A percentile compares a stretch with the other conserved stretches of the same genome.
Evolutionary conservation across 2,888 invertebrate genomes (phyloP).

Genomic region (Ecliptopera silaceata): DNA sequence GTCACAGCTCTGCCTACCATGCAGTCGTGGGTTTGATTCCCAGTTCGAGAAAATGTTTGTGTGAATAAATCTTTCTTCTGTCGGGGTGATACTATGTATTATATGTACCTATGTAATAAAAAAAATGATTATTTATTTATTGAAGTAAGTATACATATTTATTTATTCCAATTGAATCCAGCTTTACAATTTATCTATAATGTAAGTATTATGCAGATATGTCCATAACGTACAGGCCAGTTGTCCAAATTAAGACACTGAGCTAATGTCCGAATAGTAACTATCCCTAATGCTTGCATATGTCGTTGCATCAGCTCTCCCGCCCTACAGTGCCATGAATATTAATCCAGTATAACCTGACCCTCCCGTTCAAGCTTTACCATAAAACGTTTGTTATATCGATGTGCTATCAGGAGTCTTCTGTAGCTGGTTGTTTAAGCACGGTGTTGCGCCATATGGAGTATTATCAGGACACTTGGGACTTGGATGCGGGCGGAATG

Average conservation of each 20-base stretch:
- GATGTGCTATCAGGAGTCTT: slow-evolving; percentile 44
- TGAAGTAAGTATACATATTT: no score
- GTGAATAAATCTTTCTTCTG: no score
- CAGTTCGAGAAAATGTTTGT: no score
- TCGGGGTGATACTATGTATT: no score
- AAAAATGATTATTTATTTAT: no score
- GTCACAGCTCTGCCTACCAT: no score
- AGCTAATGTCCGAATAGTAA: slow-evolving; percentile 65
- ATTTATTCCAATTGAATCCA: no score
- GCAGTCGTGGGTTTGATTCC: no score
- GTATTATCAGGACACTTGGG: slow-evolving; percentile 80
- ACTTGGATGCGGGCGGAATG: slow-evolving; percentile 64
- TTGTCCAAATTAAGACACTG: slow-evolving; percentile 67
- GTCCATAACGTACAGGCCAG: slow-evolving; percentile 47
- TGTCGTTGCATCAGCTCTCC: slow-evolving; percentile 76
- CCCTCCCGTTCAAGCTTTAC: slow-evolving; percentile 33
- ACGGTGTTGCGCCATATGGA: slow-evolving; percentile 78
- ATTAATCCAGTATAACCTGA: slow-evolving; percentile 53
- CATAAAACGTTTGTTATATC: background rate
- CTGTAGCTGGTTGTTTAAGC: slow-evolving; percentile 60
- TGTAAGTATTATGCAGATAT: slow-evolving; percentile 6
- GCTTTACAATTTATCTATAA: background rate
- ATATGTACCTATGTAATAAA: no score
- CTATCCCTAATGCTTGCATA: slow-evolving; percentile 81
- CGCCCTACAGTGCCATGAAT: slow-evolving; percentile 71